Evolutionary conservation across 2,888 invertebrate species (phyloP).

Genomic region (Phengaris arion): DNA sequence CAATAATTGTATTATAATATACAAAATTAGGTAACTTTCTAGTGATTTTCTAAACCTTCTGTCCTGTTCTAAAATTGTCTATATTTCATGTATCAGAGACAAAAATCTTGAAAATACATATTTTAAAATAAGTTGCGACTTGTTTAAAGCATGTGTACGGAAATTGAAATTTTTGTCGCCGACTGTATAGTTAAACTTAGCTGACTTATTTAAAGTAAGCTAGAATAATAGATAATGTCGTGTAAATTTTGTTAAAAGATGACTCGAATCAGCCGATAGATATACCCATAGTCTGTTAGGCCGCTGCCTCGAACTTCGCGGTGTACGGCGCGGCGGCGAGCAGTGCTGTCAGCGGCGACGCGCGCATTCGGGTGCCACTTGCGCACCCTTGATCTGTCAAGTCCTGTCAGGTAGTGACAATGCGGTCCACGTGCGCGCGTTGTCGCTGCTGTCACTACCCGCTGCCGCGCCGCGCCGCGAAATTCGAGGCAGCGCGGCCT

Average conservation of each 20-base stretch:
- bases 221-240: background rate
- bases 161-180: slow-evolving; percentile 5
- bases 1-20: slow-evolving; percentile 5
- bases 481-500: too few species aligned
- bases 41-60: slow-evolving; percentile 12
- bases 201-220: background rate
- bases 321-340: too few species aligned
- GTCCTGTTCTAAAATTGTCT: background rate
- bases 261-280: slow-evolving; percentile 7
- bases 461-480: too few species aligned
- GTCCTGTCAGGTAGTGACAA: too few species aligned
- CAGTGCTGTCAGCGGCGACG: too few species aligned
- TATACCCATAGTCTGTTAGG: background rate
- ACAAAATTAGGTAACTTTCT: background rate
- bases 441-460: too few species aligned
- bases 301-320: too few species aligned
- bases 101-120: background rate
- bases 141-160: background rate
- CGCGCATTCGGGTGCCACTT: too few species aligned
- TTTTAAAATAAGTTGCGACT: background rate
- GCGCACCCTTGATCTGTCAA: too few species aligned
- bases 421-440: too few species aligned
- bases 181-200: background rate
- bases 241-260: background rate
- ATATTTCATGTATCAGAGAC: slow-evolving; percentile 8